These are phyloP conservation scores for Opisthocomus hoazin DNA, from an alignment of 2,113 vertebrate species.

Conservation along the genomic window DNA sequence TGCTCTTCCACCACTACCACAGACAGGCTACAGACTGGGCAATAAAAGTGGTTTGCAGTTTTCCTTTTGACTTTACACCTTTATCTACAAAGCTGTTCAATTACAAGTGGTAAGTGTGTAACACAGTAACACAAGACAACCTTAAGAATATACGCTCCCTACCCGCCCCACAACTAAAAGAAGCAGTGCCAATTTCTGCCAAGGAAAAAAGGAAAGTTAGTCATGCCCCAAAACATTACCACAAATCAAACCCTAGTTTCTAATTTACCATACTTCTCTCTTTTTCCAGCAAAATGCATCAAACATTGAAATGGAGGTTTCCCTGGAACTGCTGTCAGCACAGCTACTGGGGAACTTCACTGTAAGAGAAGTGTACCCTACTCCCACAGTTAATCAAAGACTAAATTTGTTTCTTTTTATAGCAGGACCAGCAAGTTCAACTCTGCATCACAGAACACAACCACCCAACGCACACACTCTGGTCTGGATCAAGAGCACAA, in stretches of 20 bases:
- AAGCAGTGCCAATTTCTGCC: background rate
- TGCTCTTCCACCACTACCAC: background rate
- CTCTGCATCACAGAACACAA: background rate
- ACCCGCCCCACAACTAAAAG: background rate
- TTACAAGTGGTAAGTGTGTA: background rate
- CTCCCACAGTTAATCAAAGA: background rate
- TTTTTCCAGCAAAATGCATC: background rate
- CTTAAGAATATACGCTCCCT: background rate
- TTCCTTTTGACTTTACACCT: background rate
- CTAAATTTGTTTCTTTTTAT: background rate
- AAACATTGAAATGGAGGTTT: background rate
- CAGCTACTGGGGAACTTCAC: background rate
- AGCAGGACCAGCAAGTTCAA: background rate
- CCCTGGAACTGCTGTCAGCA: background rate
- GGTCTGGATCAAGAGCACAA: background rate
- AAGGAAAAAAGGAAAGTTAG: background rate
- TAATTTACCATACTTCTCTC: background rate
- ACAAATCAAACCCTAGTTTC: background rate
- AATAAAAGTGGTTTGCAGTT: background rate
- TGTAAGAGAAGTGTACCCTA: background rate
- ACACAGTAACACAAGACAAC: background rate
- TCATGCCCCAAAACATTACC: background rate
- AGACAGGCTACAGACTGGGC: background rate
- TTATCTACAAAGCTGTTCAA: background rate
- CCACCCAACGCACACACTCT: background rate